Conservation (phyloP, 2,888 invertebrate genomes). For the Cantharis rustica region DNA sequence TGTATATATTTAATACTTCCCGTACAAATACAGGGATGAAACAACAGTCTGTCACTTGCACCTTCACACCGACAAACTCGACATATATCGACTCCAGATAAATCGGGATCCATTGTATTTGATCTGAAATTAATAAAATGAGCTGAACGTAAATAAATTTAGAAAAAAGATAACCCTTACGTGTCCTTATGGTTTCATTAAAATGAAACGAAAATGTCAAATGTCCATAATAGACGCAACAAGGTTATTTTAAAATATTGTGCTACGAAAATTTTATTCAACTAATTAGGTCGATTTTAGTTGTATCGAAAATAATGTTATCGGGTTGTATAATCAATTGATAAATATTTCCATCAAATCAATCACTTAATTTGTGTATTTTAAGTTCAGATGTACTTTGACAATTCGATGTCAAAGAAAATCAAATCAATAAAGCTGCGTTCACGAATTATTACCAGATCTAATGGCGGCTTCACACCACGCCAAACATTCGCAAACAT, state of each 20-base stretch:
- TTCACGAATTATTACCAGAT: background rate
- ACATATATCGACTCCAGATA: constrained; percentile 83
- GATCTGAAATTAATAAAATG: background rate
- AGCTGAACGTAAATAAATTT: background rate
- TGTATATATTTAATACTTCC: constrained; percentile 99
- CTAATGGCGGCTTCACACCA: background rate
- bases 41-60: constrained; percentile 87
- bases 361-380: background rate
- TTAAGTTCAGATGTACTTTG: background rate
- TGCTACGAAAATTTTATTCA: background rate
- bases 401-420: background rate
- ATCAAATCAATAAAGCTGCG: background rate
- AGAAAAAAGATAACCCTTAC: background rate
- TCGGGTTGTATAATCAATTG: background rate
- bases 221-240: background rate
- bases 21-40: constrained; percentile 98
- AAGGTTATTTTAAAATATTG: background rate
- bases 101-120: constrained; percentile 20
- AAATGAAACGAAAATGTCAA: background rate
- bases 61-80: constrained; percentile 97
- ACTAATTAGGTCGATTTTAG: background rate
- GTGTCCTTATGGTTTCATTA: background rate
- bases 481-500: no score
- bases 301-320: background rate
- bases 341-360: background rate